A percentile compares a stretch with the other conserved stretches of the same genome.
phyloP scores from a whole-genome alignment of 64 coral and sea anemone genomes.

The Pocillopora verrucosa region DNA sequence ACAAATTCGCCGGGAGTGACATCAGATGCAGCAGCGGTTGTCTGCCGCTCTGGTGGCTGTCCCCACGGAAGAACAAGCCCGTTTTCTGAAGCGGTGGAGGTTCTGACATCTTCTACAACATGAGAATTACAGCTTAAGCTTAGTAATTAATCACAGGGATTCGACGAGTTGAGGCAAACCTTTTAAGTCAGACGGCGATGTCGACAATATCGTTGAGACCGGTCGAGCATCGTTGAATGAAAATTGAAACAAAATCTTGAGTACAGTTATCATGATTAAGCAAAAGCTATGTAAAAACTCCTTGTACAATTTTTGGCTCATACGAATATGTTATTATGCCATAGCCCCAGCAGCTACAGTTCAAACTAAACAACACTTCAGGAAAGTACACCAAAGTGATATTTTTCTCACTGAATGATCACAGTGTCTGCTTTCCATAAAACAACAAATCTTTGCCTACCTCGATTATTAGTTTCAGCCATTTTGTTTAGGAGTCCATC shows the following conservation, averaged over 20 bases:
- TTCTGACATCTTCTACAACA: constrained; percentile 26
- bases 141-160: neutral
- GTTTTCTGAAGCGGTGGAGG: constrained; percentile 37
- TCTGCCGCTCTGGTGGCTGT: constrained; percentile 52
- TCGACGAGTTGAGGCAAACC: neutral
- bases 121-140: neutral
- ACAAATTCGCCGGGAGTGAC: constrained; percentile 96
- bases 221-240: neutral
- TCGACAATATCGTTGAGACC: neutral
- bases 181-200: neutral
- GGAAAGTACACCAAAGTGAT: too few species aligned
- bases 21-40: constrained; percentile 25
- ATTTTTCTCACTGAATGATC: too few species aligned
- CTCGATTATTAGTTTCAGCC: constrained; percentile 35
- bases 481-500: constrained; percentile 17
- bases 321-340: neutral
- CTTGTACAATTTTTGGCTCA: neutral
- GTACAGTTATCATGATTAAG: neutral
- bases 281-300: neutral
- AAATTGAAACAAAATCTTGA: neutral
- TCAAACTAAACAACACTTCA: neutral
- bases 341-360: neutral
- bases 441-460: neutral
- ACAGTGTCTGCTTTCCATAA: too few species aligned
- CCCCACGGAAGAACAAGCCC: constrained; percentile 76